Base-by-base conservation (phyloP, 2,797 vertebrate species). In the Threskiornis aethiopicus region DNA sequence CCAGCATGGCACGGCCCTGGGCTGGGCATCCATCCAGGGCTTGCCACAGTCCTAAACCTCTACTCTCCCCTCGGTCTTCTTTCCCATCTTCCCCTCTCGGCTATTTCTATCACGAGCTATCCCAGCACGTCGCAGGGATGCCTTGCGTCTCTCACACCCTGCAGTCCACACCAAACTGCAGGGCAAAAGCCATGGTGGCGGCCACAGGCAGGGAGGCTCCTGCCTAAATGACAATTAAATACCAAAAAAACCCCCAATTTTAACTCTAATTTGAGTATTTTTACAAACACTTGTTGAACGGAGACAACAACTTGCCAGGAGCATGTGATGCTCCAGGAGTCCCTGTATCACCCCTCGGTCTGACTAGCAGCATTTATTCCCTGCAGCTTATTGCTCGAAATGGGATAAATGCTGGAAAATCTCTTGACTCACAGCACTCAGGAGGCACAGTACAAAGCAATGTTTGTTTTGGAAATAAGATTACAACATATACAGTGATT, bases 401-500 rank as follows among this genome's bases (percentile, higher is more conserved):
- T 6, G 11, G 82, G 57, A 88, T 61, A 87, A 92, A 85, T 10
- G 21, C 47, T 58, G 70, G 57, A 96, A 96, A 85, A 90, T 70
- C 42, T 54, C 87, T 75, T 14, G 2, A 61, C 52, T 77, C 47
- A 13, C 47, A 79, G 76, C 79, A 66, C 15, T 58, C 35, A 82
- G 58, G 88, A 94, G 73, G 58, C 61, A 65, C 42, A 61, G 52
- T 49, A 90, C 65, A 85, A 92, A 86, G 35, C 54, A 62, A 54
- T 91, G 90, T 96, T 96, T 97, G 96, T 96, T 98, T 97, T 95
- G 93, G 83, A 96, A 98, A 96, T 55, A 95, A 89, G 96, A 97
- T 95, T 97, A 96, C 93, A 96, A 96, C 78, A 52, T 90, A 93
- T 58, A 93, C 62, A 72, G 82, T 70, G 76, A 96, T 97, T 97